Base-by-base conservation (phyloP, 2,797 vertebrate species). In the Micropoecilia bifurca region DNA sequence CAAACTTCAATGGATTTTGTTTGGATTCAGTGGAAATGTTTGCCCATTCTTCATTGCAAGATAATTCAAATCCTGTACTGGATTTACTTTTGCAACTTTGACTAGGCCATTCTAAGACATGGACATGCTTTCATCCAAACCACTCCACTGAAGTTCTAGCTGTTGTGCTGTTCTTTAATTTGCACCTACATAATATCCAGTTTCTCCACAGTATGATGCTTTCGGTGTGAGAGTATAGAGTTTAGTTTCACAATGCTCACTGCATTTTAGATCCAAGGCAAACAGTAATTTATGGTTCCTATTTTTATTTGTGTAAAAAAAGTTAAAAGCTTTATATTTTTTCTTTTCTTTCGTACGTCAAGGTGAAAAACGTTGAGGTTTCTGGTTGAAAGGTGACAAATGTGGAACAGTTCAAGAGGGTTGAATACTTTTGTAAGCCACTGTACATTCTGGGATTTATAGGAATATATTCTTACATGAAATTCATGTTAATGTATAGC, bases 361-460 rank as follows among this genome's bases (percentile, higher is more conserved):
- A 50, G 6, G 7, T 53, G 48, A 41, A 45, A n/a, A 25, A 43
- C 1, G 6, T 13, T 69, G 10, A 7, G 9, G 4, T 25, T 69
- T 41, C 22, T 69, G 39, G 39, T n/a, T 43, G 39, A n/a, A 22
- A 4, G 36, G 36, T 66, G 20, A 41, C 36, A 68, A 66, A 68
- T 41, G 36, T 41, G 33, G 61, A 66, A 25, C 4, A 25, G 22
- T 43, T 69, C 39, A 69, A 41, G 2, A 13, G 25, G 4, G 5
- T 45, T 71, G 25, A 71, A 45, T 16, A 71, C n/a, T 71, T 71
- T 46, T 46, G 13, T 71, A 46, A 45, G 41, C 2, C 43, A 45
- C 41, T 43, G 41, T 69, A n/a, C 53, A 25, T 84, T 84, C 10
- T 83, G 33, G 75, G 18, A 85, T 80, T 76, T 85, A 73, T 41